Base-by-base conservation (phyloP, 1,140 invertebrate genomes). In the Drosophila sucinea region DNA sequence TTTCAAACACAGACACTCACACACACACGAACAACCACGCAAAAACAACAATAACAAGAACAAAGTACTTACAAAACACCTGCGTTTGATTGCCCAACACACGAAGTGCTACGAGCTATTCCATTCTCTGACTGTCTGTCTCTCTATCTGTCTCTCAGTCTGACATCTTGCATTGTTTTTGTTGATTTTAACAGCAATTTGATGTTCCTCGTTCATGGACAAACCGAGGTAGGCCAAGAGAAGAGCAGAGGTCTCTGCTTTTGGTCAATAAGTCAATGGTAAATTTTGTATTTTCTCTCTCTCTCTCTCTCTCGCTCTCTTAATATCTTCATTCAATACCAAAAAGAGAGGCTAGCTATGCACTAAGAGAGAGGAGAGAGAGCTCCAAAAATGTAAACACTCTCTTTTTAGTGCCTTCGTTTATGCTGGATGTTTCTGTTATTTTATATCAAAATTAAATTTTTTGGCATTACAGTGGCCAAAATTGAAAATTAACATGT, bases 91-190 rank as follows among this genome's bases (percentile, higher is more conserved):
- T 60, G 27, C 54, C 47, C 10, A 62, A 44, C 27, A 8, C 54
- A 40, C 54, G 10, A 63, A 78, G 23, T 51, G 44, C 56, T 58
- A 32, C 56, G 56, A 35, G 30, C 30, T 51, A 58, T 58, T 35
- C 17, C 32, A 65, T 38, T 25, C 40, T 63, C 67, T 63, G 40
- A 32, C 30, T 60, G n/a, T 33, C 4, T 27, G 3, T 23, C 30
- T 57, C 38, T 55, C 56, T 66, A 41, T 38, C 27, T 71, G 40
- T 54, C 60, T 67, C 58, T 68, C 58, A 56, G 47, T 65, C 56
- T 72, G 69, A 71, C 66, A 67, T 64, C 55, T 60, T 70, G 63
- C 47, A 67, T 58, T 83, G 75, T 83, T 61, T 68, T 68, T 57
- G 64, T 68, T 73, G 67, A 58, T 58, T 58, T 33, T 58, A 58